Evolutionary conservation across 92 coral and sea anemone genomes (phyloP).

Genomic region (Epizoanthus scotinus): DNA sequence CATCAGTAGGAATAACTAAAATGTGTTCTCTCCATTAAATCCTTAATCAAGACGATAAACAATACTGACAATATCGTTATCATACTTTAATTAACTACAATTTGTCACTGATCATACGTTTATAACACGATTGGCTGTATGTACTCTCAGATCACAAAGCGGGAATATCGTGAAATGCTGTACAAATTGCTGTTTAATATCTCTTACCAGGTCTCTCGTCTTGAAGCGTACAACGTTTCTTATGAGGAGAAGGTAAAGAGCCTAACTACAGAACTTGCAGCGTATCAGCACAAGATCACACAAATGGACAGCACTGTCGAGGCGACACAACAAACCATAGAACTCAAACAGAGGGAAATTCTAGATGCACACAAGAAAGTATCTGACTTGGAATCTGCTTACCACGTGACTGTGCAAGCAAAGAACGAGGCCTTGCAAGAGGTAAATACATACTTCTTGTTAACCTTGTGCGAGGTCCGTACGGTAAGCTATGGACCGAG

Average conservation of each 20-base stretch:
- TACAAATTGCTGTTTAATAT: background rate
- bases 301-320: slow-evolving; percentile 40
- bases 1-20: too few species aligned
- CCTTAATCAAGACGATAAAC: too few species aligned
- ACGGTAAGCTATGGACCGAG: too few species aligned
- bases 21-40: too few species aligned
- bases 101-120: too few species aligned
- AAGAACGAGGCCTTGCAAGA: slow-evolving; percentile 35
- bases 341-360: slow-evolving; percentile 38
- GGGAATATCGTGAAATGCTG: too few species aligned
- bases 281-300: slow-evolving; percentile 38
- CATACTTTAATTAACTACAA: too few species aligned
- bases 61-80: too few species aligned
- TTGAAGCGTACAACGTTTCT: slow-evolving; percentile 39
- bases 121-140: too few species aligned
- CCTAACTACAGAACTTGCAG: slow-evolving; percentile 22
- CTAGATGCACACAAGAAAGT: slow-evolving; percentile 46
- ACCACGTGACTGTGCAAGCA: background rate
- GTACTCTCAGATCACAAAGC: too few species aligned
- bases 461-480: too few species aligned
- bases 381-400: slow-evolving; percentile 29
- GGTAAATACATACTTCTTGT: too few species aligned
- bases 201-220: slow-evolving; percentile 29
- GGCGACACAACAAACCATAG: slow-evolving; percentile 40
- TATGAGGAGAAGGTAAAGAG: slow-evolving; percentile 43